Percentiles rank a stretch among this genome's conserved stretches.
These are phyloP conservation scores for Sycophaga agraensis DNA, from an alignment of 1,140 invertebrate genomes.

Conservation along the genomic window DNA sequence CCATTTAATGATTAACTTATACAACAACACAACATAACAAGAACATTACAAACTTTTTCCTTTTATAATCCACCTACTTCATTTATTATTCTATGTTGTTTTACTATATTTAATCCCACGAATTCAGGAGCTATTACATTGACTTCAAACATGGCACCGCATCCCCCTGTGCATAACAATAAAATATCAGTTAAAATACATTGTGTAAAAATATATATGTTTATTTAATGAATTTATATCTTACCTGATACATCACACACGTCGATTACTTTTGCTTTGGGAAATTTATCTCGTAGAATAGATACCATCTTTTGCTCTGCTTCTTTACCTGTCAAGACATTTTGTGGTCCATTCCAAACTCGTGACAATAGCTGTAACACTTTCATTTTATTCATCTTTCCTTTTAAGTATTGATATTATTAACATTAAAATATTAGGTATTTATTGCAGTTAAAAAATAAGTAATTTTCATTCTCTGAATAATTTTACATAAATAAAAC, in stretches of 20 bases:
- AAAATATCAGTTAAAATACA: not conserved
- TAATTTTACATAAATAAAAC: too few relatives aligned
- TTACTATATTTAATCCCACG: constrained; percentile 72
- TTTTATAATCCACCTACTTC: constrained; percentile 56
- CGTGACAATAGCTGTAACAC: constrained; percentile 52
- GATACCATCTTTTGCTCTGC: constrained; percentile 53
- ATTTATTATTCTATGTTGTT: constrained; percentile 80
- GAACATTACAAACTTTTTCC: not conserved
- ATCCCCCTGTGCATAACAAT: constrained; percentile 64
- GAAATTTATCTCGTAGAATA: constrained; percentile 62
- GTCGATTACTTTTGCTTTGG: constrained; percentile 67
- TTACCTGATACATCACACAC: constrained; percentile 72
- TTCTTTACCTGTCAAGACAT: constrained; percentile 46
- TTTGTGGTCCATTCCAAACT: constrained; percentile 50
- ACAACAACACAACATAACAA: not conserved
- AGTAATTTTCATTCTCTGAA: not conserved
- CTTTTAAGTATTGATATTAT: constrained; percentile 11
- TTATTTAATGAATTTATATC: constrained; percentile 9
- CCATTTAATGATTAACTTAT: constrained; percentile 17
- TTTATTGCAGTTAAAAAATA: not conserved
- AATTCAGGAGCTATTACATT: constrained; percentile 76
- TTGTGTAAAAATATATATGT: too few relatives aligned
- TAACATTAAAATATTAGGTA: not conserved
- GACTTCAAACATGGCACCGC: constrained; percentile 87
- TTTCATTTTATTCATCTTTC: constrained; percentile 47